A percentile compares a stretch with the other conserved stretches of the same genome.
Conservation (phyloP, 2,888 invertebrate genomes). For the Stratiomys singularior region DNA sequence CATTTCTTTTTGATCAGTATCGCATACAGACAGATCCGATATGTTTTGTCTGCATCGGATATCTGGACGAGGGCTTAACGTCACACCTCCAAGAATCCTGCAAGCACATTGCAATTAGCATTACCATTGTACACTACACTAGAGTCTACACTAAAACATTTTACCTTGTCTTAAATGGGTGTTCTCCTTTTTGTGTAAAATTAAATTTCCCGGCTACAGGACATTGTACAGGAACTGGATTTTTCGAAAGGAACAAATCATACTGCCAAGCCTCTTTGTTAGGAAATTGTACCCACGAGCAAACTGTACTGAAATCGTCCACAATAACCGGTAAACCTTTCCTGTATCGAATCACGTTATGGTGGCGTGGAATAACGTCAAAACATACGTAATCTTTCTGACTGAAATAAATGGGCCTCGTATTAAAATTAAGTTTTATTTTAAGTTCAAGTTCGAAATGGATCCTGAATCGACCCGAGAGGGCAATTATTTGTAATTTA, state of each 20-base stretch:
- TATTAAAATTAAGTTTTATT: too few species aligned
- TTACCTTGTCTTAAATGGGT: conserved; percentile 83
- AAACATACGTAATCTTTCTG: conserved; percentile 98
- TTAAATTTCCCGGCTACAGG: conserved; percentile 97
- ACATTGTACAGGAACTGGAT: conserved; percentile 92
- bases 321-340: conserved; percentile 89
- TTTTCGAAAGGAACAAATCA: conserved; percentile 82
- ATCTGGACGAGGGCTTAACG: conserved; percentile 91
- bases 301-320: conserved; percentile 91
- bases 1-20: conserved; percentile 93
- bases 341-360: conserved; percentile 92
- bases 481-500: too few species aligned
- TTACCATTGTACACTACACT: neutral
- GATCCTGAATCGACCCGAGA: too few species aligned
- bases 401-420: too few species aligned
- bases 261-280: conserved; percentile 89
- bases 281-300: conserved; percentile 93
- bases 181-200: conserved; percentile 92
- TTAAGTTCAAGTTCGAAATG: too few species aligned
- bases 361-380: conserved; percentile 94
- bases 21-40: conserved; percentile 96
- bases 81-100: conserved; percentile 94
- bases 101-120: conserved; percentile 52
- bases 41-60: conserved; percentile 92
- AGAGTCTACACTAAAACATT: too few species aligned